Conservation (phyloP, 2,888 invertebrate species). For the Patella caerulea region DNA sequence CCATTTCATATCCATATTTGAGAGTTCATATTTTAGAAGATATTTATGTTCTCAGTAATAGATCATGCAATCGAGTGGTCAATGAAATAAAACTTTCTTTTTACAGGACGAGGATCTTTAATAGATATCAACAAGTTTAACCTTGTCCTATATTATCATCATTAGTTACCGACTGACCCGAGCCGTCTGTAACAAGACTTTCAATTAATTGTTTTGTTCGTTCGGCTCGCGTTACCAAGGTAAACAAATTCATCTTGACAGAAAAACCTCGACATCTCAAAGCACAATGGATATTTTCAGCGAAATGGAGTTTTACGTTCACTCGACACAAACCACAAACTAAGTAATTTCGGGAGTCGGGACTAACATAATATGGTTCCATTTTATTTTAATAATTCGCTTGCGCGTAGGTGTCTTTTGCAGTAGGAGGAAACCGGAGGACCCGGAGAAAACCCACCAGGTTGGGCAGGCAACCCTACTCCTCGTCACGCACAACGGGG, state of each 20-base stretch:
- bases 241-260: conserved; percentile 13
- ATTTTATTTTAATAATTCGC: too few relatives aligned
- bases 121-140: neutral
- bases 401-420: too few relatives aligned
- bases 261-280: too few relatives aligned
- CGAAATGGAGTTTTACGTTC: too few relatives aligned
- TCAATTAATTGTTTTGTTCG: conserved; percentile 44
- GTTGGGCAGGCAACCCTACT: too few relatives aligned
- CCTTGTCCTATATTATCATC: neutral
- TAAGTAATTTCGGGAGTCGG: too few relatives aligned
- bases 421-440: too few relatives aligned
- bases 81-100: neutral
- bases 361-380: too few relatives aligned
- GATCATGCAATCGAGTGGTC: neutral
- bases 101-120: neutral
- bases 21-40: neutral
- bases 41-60: neutral
- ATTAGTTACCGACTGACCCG: conserved; percentile 40
- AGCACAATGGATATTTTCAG: too few relatives aligned
- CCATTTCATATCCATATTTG: neutral
- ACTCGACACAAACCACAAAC: too few relatives aligned
- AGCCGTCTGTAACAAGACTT: conserved; percentile 46
- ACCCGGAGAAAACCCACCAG: too few relatives aligned
- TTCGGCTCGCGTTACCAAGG: conserved; percentile 58
- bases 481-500: too few relatives aligned